phyloP scores from a whole-genome alignment of 1,140 invertebrate species.

The Stegodyphus mimosarum region DNA sequence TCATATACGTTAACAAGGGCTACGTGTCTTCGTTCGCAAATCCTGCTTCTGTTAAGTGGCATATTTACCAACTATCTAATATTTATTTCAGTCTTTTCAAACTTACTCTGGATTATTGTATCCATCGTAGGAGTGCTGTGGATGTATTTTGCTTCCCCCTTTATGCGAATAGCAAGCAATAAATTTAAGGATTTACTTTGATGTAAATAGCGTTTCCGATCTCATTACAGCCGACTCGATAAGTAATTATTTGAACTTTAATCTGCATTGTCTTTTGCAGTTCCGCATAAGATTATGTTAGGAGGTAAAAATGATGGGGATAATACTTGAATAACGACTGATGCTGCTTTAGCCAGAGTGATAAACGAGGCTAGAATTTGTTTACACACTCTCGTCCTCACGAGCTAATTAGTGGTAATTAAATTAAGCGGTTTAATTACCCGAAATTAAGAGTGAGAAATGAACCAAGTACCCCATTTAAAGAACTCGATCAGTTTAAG shows the following conservation, averaged over 20 bases:
- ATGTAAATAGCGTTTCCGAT: neutral
- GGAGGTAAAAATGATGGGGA: conserved; percentile 14
- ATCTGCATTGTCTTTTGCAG: conserved; percentile 32
- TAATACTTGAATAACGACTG: conserved; percentile 26
- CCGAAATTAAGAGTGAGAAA: conserved; percentile 40
- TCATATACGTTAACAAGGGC: too few relatives aligned
- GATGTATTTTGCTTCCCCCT: too few relatives aligned
- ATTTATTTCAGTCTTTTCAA: too few relatives aligned
- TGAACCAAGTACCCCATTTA: conserved; percentile 3
- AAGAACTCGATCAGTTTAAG: neutral
- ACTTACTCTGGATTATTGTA: too few relatives aligned
- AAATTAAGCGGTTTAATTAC: conserved; percentile 56
- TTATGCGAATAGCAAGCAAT: neutral
- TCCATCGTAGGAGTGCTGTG: too few relatives aligned
- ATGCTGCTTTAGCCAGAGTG: neutral
- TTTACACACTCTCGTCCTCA: conserved; percentile 30
- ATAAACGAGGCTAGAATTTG: conserved; percentile 47
- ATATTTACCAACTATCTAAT: too few relatives aligned
- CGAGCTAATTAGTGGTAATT: conserved; percentile 49
- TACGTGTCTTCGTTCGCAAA: too few relatives aligned
- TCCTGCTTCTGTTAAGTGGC: too few relatives aligned
- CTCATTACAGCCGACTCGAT: conserved; percentile 20
- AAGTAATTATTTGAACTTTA: conserved; percentile 19
- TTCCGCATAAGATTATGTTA: neutral
- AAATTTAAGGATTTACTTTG: conserved; percentile 34